Evolutionary conservation across 2,888 invertebrate species (phyloP), one percentile per base, ranked within the genome.

Genomic region (Ceriagrion tenellum): DNA sequence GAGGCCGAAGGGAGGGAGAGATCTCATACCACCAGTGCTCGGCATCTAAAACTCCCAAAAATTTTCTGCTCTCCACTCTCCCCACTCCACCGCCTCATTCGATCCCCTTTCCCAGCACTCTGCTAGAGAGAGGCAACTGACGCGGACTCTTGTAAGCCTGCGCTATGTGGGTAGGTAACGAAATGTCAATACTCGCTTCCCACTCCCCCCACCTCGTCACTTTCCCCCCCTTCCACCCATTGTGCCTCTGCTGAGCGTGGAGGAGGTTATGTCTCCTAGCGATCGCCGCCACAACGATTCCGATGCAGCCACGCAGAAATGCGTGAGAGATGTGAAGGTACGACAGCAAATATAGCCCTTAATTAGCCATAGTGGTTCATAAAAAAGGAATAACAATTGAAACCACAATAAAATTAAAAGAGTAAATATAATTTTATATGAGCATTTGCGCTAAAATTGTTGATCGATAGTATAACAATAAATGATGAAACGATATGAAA

Each of bases 91-190:
- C 59, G 10, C 59, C 81, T 26, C 81, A 26, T 20, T 26, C 69
- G 10, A 69, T 26, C 23, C n/a, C 3, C 81, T 35, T 16, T 1
- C 30, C 16, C 1, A 12, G 35, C 30, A 3, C 35, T 35, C 81
- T 3, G 35, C 81, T 81, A 16, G n/a, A 81, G 13, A 26, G 69
- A 35, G 35, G 81, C 81, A 30, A 81, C 35, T 81, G 81, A 81
- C 81, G 26, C 81, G 81, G 81, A 81, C 35, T 81, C 30, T 81
- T 30, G 81, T 81, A 35, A 12, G 12, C 81, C 81, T 35, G 81
- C 81, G 81, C 81, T 81, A 35, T 81, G 81, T 81, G 30, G 81
- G 81, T 81, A 35, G 81, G 35, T 81, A 81, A 81, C 81, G 81
- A 81, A 81, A 81, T 81, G 81, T 81, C 81, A 81, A 81, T 81